Percentiles rank a stretch among this genome's conserved stretches.
phyloP scores from a whole-genome alignment of 2,888 invertebrate species.

The Agonopterix arenella region DNA sequence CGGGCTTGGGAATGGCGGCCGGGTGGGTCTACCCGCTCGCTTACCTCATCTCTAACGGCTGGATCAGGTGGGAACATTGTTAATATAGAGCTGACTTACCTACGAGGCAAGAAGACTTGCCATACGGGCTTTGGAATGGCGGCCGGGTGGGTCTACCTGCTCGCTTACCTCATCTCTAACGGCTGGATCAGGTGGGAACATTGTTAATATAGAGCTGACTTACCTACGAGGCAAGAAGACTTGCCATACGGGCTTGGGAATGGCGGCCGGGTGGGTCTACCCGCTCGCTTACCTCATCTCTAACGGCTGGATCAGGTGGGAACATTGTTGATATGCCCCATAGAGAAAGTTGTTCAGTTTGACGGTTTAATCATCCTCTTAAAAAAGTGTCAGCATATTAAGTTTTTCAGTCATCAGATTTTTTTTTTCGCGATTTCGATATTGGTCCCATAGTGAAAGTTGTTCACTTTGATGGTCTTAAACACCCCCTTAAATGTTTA shows the following conservation, averaged over 20 bases:
- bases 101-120: slow-evolving; percentile 93
- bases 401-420: no score
- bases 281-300: slow-evolving; percentile 95
- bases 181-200: slow-evolving; percentile 87
- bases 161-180: slow-evolving; percentile 95
- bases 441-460: no score
- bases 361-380: no score
- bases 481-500: no score
- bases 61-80: no score
- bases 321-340: no score
- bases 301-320: slow-evolving; percentile 90
- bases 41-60: no score
- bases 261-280: slow-evolving; percentile 96
- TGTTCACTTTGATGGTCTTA: no score
- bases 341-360: no score
- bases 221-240: slow-evolving; percentile 94
- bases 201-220: slow-evolving; percentile 92
- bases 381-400: no score
- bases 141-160: slow-evolving; percentile 96
- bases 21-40: slow-evolving; percentile 96
- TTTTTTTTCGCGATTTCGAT: no score
- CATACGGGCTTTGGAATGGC: slow-evolving; percentile 96
- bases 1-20: slow-evolving; percentile 94
- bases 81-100: slow-evolving; percentile 91
- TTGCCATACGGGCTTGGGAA: slow-evolving; percentile 95